Evolutionary conservation across 2,797 vertebrate genomes (phyloP), one percentile per base, ranked within the genome.

Genomic region (Pristis pectinata): DNA sequence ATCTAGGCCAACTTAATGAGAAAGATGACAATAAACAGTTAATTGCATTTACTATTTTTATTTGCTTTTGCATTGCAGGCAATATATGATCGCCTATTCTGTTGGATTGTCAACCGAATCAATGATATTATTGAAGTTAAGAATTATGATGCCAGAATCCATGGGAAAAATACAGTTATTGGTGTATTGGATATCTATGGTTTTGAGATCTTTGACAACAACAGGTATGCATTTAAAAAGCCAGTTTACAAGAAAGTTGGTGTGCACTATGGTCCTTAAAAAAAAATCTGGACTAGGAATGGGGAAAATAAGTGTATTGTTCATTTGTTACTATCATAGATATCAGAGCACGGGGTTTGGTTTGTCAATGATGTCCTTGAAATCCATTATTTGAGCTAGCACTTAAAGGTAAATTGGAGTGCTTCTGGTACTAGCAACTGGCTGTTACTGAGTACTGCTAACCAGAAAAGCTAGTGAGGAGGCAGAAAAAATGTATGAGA

Each of bases 131-230:
- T 99, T 1, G 98, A 99, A 95, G 98, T 99, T 96, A 99, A 98
- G 96, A 98, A 98, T 97, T 99, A 98, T 1, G 97, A 99, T 0
- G 98, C 97, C 94, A 97, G 96, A 2, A 92, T 99, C 91, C 99
- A 99, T 0, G 98, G 99, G 87, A 99, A 99, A 96, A 99, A 99
- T 97, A 99, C 99, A 0, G 99, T 99, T 94, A 99, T 99, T 17
- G 99, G 99, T 0, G 99, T 99, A 95, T 97, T 99, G 97, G 99
- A 99, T 96, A 99, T 99, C 96, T 99, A 99, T 1, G 99, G 99
- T 22, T 99, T 99, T 94, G 99, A 99, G 97, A 99, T 99, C 95
- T 99, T 99, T 95, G 98, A 99, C 96, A 99, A 98, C 96, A 99
- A 99, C 97, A 99, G 99, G 99, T 99, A 80, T 95, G 59, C 37